Percentiles rank a stretch among this genome's conserved stretches.
These are phyloP conservation scores for Neogobius melanostomus DNA, from an alignment of 2,113 vertebrate species.

Conservation along the genomic window DNA sequence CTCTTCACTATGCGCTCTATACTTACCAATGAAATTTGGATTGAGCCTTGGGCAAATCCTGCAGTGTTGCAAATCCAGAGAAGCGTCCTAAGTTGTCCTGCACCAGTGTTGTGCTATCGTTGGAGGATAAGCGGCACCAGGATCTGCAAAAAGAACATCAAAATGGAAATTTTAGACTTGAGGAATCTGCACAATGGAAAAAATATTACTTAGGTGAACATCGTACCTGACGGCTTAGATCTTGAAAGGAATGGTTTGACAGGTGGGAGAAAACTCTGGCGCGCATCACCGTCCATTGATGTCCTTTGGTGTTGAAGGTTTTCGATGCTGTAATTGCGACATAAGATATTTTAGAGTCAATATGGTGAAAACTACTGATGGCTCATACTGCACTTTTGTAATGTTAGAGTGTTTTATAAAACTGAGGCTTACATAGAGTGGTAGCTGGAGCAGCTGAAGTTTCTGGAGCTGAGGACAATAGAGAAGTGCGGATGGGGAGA, in stretches of 20 bases:
- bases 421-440: constrained; percentile 51
- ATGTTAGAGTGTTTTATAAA: not conserved
- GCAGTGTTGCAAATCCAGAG: constrained; percentile 26
- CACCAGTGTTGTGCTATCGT: constrained; percentile 38
- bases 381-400: not conserved
- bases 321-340: constrained; percentile 38
- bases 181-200: not conserved
- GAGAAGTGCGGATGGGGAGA: constrained; percentile 47
- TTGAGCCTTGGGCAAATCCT: constrained; percentile 51
- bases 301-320: constrained; percentile 34
- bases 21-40: constrained; percentile 53
- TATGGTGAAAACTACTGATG: not conserved
- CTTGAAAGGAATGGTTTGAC: constrained; percentile 55
- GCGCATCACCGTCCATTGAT: constrained; percentile 33
- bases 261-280: constrained; percentile 44
- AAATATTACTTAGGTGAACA: not conserved
- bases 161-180: not conserved
- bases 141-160: constrained; percentile 33
- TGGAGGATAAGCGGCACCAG: constrained; percentile 37
- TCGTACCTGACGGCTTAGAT: constrained; percentile 44
- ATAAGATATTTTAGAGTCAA: constrained; percentile 8
- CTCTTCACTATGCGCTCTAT: not conserved
- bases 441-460: constrained; percentile 61
- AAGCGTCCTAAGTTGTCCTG: constrained; percentile 48
- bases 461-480: constrained; percentile 45